These are phyloP conservation scores for Pycnonotus jocosus DNA, from an alignment of 2,113 vertebrate genomes.

Conservation along the genomic window DNA sequence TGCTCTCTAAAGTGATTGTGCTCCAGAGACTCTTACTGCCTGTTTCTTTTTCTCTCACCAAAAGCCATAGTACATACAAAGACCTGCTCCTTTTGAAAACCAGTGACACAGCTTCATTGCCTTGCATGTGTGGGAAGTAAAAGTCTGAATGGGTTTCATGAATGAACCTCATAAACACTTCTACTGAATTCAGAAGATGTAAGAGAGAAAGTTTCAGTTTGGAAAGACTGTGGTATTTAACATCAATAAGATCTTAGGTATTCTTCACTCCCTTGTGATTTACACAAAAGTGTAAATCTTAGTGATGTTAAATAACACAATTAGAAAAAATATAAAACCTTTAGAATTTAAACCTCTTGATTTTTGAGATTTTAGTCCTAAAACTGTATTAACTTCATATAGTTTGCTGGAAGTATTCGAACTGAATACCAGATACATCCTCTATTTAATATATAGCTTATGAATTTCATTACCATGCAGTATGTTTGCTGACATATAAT, in stretches of 20 bases:
- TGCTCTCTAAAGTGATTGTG: neutral
- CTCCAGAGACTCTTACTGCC: neutral
- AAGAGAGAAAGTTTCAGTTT: neutral
- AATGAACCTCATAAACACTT: neutral
- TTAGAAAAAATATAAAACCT: neutral
- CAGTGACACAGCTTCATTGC: neutral
- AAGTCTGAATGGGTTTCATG: neutral
- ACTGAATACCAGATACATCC: neutral
- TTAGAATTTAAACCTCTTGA: neutral
- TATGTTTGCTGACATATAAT: neutral
- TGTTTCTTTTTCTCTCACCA: neutral
- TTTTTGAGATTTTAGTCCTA: neutral
- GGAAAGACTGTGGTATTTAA: neutral
- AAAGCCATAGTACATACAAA: neutral
- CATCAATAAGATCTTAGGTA: neutral
- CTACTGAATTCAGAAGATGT: neutral
- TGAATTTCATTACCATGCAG: neutral
- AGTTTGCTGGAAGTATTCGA: neutral
- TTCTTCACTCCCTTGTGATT: neutral
- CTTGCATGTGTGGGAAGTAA: neutral
- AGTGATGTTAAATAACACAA: neutral
- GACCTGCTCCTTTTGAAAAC: neutral
- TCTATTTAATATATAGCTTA: neutral
- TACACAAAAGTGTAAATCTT: neutral
- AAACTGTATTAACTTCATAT: neutral